Conservation (phyloP, 2,797 vertebrate species). For the Lithobates sylvaticus region DNA sequence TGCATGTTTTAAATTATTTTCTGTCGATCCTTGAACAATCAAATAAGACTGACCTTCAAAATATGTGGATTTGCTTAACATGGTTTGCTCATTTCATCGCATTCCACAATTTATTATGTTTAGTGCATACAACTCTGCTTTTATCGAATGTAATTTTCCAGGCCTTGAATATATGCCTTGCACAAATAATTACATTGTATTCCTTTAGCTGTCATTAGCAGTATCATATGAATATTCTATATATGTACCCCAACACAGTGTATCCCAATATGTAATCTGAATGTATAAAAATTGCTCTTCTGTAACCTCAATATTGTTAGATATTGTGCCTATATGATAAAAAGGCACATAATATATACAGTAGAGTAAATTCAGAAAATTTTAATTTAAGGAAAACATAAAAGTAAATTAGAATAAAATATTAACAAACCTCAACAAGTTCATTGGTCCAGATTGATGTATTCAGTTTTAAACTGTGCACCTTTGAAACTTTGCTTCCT, state of each 20-base stretch:
- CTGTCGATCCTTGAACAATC: background rate
- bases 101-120: background rate
- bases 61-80: background rate
- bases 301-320: too few species aligned
- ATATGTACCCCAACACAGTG: background rate
- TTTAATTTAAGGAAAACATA: background rate
- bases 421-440: conserved; percentile 87
- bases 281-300: too few species aligned
- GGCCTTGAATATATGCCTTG: background rate
- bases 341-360: background rate
- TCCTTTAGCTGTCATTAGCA: background rate
- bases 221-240: background rate
- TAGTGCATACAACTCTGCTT: background rate
- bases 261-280: too few species aligned
- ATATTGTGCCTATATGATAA: too few species aligned
- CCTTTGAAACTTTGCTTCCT: conserved; percentile 91
- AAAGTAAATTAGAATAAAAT: background rate
- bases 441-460: conserved; percentile 95
- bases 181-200: background rate
- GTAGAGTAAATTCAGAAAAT: background rate
- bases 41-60: background rate
- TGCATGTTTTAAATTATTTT: background rate
- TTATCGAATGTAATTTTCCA: background rate
- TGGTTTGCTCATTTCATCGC: background rate
- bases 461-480: conserved; percentile 94